Base-by-base conservation (phyloP, 64 coral and sea anemone species). In the Anthopleura sola region DNA sequence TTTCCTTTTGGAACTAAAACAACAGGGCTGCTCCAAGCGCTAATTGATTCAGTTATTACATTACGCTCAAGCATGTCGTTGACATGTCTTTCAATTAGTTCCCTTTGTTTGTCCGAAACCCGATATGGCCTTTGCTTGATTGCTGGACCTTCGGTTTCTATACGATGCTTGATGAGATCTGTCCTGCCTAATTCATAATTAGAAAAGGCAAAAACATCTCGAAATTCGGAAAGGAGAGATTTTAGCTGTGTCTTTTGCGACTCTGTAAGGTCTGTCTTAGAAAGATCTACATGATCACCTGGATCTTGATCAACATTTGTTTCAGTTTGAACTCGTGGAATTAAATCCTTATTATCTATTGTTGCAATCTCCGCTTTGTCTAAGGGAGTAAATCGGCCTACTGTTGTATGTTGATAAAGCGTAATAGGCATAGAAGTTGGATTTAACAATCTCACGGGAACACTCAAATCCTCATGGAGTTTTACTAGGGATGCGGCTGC, bases 201-300 rank as follows among this genome's bases (percentile, higher is more conserved):
- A 38, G 76, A 78, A 40, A 40, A 40, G 20, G 76, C 76, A 78
- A 78, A 78, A 19, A 78, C 47, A 78, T 78, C 76, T 32, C 76
- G 76, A 24, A 40, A 78, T n/a, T 78, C 76, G 24, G 5, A 18
- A 6, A 78, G 34, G 2, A 78, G 24, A 20, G 36, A 46, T 21
- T 38, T 40, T 4, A 78, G 37, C 26, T 40, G 76, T 21, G 9
- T 6, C 20, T 78, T 78, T 47, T 78, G 76, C 6, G 37, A 16
- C 4, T 38, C 19, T 6, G 37, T 40, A 40, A 47, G 24, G 3
- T 78, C 76, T 1, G 36, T 23, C 20, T 78, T 26, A 20, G 76
- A 78, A 20, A 78, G 76, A 33, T 78, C 76, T 40, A 78, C 15
- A 18, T 36, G 15, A 4, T 34, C 37, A 13, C 31, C 15, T 76